phyloP scores from a whole-genome alignment of 92 coral and sea anemone genomes.

The Epizoanthus scotinus region DNA sequence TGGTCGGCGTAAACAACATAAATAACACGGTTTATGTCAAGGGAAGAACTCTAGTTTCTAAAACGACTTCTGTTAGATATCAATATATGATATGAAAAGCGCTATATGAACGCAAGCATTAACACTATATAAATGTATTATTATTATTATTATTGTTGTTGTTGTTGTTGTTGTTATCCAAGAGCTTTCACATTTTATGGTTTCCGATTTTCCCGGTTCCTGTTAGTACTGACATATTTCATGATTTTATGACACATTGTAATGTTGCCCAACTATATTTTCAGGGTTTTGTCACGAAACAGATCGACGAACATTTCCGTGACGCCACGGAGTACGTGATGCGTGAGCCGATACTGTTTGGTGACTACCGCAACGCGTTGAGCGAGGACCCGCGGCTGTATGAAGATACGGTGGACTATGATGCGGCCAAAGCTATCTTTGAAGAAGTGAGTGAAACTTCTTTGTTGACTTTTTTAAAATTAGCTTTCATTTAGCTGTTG shows the following conservation, averaged over 20 bases:
- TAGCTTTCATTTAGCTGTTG: background rate
- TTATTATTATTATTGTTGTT: too few species aligned
- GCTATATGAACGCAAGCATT: too few species aligned
- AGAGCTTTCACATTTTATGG: background rate
- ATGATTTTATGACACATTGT: background rate
- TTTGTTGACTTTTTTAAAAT: too few species aligned
- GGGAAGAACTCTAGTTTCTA: too few species aligned
- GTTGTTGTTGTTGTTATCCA: too few species aligned
- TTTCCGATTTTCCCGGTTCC: background rate
- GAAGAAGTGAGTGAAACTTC: slow-evolving; percentile 80
- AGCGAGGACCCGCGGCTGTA: slow-evolving; percentile 94
- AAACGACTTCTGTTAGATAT: too few species aligned
- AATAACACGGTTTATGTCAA: too few species aligned
- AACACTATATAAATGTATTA: too few species aligned
- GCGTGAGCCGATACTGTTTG: slow-evolving; percentile 95
- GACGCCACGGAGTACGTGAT: slow-evolving; percentile 67
- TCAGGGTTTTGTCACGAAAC: slow-evolving; percentile 82
- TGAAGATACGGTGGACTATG: slow-evolving; percentile 97
- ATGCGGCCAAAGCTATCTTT: slow-evolving; percentile 94
- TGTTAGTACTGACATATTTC: background rate
- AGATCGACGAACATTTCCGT: slow-evolving; percentile 79
- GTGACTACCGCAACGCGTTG: slow-evolving; percentile 94
- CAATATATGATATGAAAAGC: too few species aligned
- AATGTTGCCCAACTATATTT: background rate
- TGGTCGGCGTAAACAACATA: too few species aligned